Evolutionary conservation across 2,888 invertebrate species (phyloP), one percentile per base, ranked within the genome.

Genomic region (Drosophila kuntzei): DNA sequence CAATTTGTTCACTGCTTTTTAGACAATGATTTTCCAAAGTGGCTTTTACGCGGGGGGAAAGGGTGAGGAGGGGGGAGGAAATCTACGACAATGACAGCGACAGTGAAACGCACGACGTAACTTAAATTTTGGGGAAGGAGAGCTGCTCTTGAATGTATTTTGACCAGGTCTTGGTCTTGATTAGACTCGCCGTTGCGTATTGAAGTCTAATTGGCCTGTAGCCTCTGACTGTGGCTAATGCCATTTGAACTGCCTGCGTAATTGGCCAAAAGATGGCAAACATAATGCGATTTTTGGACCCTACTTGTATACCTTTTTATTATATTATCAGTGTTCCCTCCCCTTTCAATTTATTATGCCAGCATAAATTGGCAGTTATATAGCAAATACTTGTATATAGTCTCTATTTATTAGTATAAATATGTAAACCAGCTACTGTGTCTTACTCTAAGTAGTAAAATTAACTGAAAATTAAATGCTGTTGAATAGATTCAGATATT

Each of bases 11-110:
- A 63, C 51, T 63, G 66, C 61, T 76, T 67, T 80, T 68, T 66
- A 59, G 76, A 86, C 88, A 76, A 83, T 89, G 87, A 87, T 87
- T 83, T 83, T 67, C 44, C 62, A 81, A 76, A 79, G 80, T 80
- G 62, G 47, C 61, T 58, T 55, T 57, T 14, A 14, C 16, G 12
- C 7, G 11, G 9, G 2, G 8, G 27, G 8, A 1, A n/a, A 12
- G 14, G 4, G 29, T 25, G 0, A 11, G 14, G 22, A 1, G 6
- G 32, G 8, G 12, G 2, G 8, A 5, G 2, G n/a, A 1, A n/a
- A 4, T 34, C 36, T 25, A 37, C 14, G 47, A 37, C 41, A 51
- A 41, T 57, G 61, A 62, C 55, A 53, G 47, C 68, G 61, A 75
- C 50, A 43, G 53, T 61, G 47, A 64, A 64, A 65, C 50, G 64